Percentiles rank a stretch among this genome's conserved stretches.
Evolutionary conservation across 2,113 vertebrate species (phyloP).

Genomic region (Hippocampus guttulatus): DNA sequence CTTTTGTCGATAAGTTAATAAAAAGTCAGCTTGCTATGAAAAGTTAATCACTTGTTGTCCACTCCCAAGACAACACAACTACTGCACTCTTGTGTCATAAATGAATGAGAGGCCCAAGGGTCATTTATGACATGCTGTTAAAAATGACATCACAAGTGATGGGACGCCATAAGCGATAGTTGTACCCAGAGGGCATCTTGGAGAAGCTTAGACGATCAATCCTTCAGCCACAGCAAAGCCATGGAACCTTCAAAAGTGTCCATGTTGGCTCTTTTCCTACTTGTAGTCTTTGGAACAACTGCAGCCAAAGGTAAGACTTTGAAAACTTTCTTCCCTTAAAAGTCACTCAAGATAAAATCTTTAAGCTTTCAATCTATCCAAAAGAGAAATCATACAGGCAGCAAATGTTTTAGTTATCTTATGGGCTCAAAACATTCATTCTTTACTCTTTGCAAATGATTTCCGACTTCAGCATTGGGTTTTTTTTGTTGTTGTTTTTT

Average conservation of each 20-base stretch:
- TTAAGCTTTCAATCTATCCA: background rate
- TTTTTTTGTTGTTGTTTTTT: too few relatives aligned
- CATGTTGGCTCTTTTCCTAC: constrained; percentile 17
- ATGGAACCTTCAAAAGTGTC: constrained; percentile 34
- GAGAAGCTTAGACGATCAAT: background rate
- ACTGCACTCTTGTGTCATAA: background rate
- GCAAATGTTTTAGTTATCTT: background rate
- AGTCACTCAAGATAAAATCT: background rate
- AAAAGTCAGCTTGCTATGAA: background rate
- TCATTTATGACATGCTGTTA: constrained; percentile 33
- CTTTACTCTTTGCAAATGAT: too few relatives aligned
- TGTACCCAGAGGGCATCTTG: background rate
- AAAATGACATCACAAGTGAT: constrained; percentile 14
- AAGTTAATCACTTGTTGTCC: background rate
- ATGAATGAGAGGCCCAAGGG: background rate
- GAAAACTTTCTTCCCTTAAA: background rate
- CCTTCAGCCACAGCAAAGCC: background rate
- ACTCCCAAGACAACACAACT: rapidly evolving
- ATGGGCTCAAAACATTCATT: background rate
- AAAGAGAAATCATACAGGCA: background rate
- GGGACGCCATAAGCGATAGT: background rate
- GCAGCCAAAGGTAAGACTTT: constrained; percentile 43
- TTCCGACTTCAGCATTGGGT: too few relatives aligned
- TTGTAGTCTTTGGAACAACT: constrained; percentile 26
- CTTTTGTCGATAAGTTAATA: constrained; percentile 1